A percentile compares a stretch with the other conserved stretches of the same genome.
phyloP scores from a whole-genome alignment of 2,113 vertebrate species.

The Picathartes gymnocephalus region DNA sequence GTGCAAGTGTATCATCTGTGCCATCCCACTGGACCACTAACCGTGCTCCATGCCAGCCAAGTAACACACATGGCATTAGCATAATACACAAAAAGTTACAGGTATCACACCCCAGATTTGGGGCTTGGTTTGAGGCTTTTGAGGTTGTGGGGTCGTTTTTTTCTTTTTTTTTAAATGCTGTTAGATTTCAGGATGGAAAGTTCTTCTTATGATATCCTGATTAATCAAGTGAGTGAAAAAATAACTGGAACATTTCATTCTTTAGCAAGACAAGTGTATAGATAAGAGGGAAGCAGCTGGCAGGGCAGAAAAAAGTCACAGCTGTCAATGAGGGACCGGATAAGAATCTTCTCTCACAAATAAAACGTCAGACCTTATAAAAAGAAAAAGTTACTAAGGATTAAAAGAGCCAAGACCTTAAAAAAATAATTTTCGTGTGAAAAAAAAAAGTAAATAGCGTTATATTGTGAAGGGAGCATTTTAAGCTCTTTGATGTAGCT shows the following conservation, averaged over 20 bases:
- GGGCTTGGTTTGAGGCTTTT: not conserved
- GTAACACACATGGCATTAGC: not conserved
- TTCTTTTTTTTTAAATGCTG: not conserved
- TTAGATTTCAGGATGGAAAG: not conserved
- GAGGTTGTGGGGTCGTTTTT: not conserved
- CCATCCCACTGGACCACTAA: not conserved
- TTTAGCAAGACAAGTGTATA: not conserved
- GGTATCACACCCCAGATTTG: not conserved
- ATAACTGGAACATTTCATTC: not conserved
- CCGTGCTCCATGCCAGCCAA: not conserved
- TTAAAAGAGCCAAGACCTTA: not conserved
- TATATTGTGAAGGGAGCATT: slow-evolving; percentile 33
- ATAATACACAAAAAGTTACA: not conserved
- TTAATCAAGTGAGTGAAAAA: not conserved
- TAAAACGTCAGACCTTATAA: not conserved
- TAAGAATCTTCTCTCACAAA: not conserved
- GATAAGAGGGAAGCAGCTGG: not conserved
- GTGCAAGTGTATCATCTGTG: not conserved
- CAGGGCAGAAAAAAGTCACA: not conserved
- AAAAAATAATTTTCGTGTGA: not conserved
- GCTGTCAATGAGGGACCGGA: not conserved
- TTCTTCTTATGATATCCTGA: not conserved
- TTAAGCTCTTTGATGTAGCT: slow-evolving; percentile 21
- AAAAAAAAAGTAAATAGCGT: slow-evolving; percentile 36
- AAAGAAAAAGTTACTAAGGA: not conserved